A percentile compares a stretch with the other conserved stretches of the same genome.
Conservation (phyloP, 2,113 vertebrate genomes). For the Limnothrissa miodon region DNA sequence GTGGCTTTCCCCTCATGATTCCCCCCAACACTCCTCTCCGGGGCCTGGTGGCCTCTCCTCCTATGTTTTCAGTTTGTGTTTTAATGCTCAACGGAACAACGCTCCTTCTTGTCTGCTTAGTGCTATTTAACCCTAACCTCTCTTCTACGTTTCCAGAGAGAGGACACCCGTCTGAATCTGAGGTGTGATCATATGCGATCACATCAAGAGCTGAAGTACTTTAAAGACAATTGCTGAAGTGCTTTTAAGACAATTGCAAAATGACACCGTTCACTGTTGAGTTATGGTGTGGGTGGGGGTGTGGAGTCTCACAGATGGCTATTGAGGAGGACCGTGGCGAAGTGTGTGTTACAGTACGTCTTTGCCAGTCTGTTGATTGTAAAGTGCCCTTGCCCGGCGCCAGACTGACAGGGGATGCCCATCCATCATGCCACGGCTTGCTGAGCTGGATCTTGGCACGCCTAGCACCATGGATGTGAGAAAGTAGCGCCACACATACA, state of each 20-base stretch:
- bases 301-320: constrained; percentile 13
- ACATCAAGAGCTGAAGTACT: neutral
- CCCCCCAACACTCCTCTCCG: neutral
- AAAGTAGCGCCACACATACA: neutral
- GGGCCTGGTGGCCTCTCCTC: neutral
- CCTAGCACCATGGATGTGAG: neutral
- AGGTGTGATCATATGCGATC: neutral
- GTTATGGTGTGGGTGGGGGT: neutral
- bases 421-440: constrained; percentile 8
- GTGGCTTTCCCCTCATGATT: neutral
- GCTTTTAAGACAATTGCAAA: neutral
- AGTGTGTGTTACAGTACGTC: neutral
- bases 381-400: neutral
- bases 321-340: neutral
- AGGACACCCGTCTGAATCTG: too few relatives aligned
- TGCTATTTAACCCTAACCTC: too few relatives aligned
- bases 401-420: constrained; percentile 13
- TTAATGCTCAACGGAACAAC: neutral
- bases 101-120: neutral
- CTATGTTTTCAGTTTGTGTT: neutral
- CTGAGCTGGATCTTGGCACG: constrained; percentile 11
- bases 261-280: neutral
- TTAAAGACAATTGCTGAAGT: neutral
- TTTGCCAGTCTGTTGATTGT: neutral
- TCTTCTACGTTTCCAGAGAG: too few relatives aligned